phyloP scores from a whole-genome alignment of 1,140 invertebrate species.

The Oryzaephilus surinamensis region DNA sequence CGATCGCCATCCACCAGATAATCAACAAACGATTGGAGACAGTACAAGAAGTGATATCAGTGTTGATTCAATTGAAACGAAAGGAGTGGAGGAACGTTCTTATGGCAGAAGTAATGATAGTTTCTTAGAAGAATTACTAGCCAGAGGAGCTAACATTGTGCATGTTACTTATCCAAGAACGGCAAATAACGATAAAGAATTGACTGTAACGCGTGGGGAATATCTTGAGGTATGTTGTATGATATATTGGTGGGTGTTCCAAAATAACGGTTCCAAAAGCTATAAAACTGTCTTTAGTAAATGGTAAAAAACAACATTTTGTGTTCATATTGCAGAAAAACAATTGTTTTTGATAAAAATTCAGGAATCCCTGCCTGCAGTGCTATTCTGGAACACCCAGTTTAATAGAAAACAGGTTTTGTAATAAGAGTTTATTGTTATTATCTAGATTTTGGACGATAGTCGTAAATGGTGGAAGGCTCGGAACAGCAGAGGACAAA shows the following conservation, averaged over 20 bases:
- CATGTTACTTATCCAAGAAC: conserved; percentile 90
- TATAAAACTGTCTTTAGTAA: too few relatives aligned
- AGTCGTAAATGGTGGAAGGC: conserved; percentile 98
- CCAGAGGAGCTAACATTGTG: conserved; percentile 70
- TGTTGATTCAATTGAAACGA: conserved; percentile 63
- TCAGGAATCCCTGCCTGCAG: too few relatives aligned
- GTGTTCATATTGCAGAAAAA: too few relatives aligned
- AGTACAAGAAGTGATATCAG: conserved; percentile 62
- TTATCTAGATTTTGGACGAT: conserved; percentile 76
- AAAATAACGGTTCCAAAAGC: too few relatives aligned
- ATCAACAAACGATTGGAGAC: conserved; percentile 35
- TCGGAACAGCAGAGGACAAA: conserved; percentile 73
- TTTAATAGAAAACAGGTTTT: not conserved
- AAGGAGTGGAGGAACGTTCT: conserved; percentile 36
- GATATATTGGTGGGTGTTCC: too few relatives aligned
- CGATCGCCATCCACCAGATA: conserved; percentile 32
- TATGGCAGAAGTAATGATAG: conserved; percentile 43
- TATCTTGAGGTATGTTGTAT: conserved; percentile 68
- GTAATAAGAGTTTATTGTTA: not conserved
- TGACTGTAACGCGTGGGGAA: conserved; percentile 91
- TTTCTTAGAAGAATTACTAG: conserved; percentile 67
- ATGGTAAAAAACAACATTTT: too few relatives aligned
- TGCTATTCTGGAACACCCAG: too few relatives aligned
- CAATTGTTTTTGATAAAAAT: too few relatives aligned
- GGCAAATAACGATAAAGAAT: conserved; percentile 96